Evolutionary conservation across 2,113 vertebrate genomes (phyloP).

Genomic region (Cairina moschata): DNA sequence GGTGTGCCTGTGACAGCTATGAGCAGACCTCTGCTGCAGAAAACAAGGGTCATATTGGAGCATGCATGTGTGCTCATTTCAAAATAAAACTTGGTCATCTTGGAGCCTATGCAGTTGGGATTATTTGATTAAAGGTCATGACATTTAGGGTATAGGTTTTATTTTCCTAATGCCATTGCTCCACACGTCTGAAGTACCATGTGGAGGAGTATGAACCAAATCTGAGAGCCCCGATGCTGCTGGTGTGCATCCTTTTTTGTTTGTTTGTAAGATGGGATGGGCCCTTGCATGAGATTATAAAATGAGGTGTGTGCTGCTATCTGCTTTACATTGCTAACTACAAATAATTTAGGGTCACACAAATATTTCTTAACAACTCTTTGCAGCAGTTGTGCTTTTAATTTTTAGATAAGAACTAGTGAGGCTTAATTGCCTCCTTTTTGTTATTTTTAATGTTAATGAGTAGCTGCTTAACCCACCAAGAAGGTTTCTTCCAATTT

Average conservation of each 20-base stretch:
- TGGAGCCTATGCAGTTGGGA: background rate
- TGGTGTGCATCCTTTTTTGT: background rate
- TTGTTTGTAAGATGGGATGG: background rate
- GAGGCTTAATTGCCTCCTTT: background rate
- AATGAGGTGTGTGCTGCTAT: background rate
- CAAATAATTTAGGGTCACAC: background rate
- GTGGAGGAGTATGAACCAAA: background rate
- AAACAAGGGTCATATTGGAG: background rate
- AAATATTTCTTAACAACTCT: background rate
- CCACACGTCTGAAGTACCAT: background rate
- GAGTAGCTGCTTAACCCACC: background rate
- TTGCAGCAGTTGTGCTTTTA: background rate
- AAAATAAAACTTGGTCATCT: background rate
- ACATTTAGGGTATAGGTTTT: background rate
- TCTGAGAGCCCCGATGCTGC: background rate
- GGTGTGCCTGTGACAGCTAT: background rate
- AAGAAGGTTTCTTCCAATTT: background rate
- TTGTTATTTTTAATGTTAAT: background rate
- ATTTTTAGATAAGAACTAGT: background rate
- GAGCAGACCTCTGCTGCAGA: background rate
- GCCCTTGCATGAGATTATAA: background rate
- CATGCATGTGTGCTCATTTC: background rate
- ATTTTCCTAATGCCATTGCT: background rate
- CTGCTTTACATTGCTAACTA: background rate
- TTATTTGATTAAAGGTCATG: background rate